Base-by-base conservation (phyloP, 2,888 invertebrate species). In the Pollenia angustigena region DNA sequence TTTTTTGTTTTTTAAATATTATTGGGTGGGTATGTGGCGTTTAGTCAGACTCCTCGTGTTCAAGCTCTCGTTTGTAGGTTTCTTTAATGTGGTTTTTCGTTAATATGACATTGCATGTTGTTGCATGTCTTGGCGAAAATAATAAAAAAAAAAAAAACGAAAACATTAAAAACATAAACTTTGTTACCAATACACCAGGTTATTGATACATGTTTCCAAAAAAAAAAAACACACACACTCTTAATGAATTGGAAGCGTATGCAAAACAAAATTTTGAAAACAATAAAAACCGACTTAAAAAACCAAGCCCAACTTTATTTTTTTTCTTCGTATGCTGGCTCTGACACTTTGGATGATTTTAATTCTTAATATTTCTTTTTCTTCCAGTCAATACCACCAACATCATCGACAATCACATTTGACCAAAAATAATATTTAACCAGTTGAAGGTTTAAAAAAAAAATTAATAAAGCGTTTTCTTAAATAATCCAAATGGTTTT, bases 51-150 rank as follows among this genome's bases (percentile, higher is more conserved):
- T 72, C 16, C 44, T 64, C 42, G 80, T 44, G 40, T 68, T 56
- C 32, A 42, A 44, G 32, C 9, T 80, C 44, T 71, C n/a, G 8
- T 52, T 52, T 4, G 11, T 50, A 54, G 46, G 72, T 72, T 66
- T 40, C 72, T 64, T 81, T 74, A 42, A 81, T 40, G 72, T 64
- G 81, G 42, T 69, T 62, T 85, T 74, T 71, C 40, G 18, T 40
- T 66, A 81, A 75, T 79, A 68, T 81, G 75, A 76, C 76, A 72
- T 76, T 81, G 85, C 85, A 66, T 81, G 85, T 82, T 79, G 78
- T 64, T 56, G 32, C 32, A 54, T 75, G 66, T 74, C 50, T 64
- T 68, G 42, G 60, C 50, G 2, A 56, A 74, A 64, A 46, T n/a
- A 46, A 56, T n/a, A 50, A 54, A 66, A 62, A 46, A 11, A 46